Evolutionary conservation across 2,113 vertebrate species (phyloP), one percentile per base, ranked within the genome.

Genomic region (Hippocampus barbouri): DNA sequence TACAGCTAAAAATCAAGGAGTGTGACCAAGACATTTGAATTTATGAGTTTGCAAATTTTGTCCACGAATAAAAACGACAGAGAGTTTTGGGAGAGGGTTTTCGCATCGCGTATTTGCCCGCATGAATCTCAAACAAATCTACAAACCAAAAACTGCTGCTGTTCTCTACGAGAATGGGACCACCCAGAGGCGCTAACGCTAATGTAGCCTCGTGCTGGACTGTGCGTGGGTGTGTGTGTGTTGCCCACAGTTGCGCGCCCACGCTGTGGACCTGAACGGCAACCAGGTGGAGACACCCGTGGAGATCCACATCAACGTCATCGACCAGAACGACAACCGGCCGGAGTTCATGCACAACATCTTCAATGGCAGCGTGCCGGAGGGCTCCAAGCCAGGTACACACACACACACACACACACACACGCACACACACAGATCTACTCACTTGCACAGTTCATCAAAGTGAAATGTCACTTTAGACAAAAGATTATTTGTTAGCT

Each of bases 211-310:
- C 14, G 1, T 45, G 10, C 5, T 38, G 34, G 34, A 38, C 34
- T 30, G 30, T 30, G 30, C 4, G 30, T 30, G 30, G 4, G 30
- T 30, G 21, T 75, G 30, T 74, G 60, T 79, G 47, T 79, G 66
- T 78, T 80, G 45, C 66, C 6, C 57, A 78, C 89, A 99, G 97
- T 84, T 98, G 82, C 91, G 96, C 75, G 97, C 96, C 1, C 97
- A 99, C 0, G 97, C 96, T 3, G 96, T 98, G 86, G 97, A 99
- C 85, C 93, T 98, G 79, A 99, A 98, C 53, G 97, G 97, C 70
- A 99, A 98, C 83, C 97, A 99, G 82, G 95, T 99, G 90, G 97
- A 99, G 89, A 98, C 97, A 80, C 96, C 97, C 38, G 96, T 98
- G 64, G 97, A 99, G 85, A 98, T 99, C 38, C 94, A 98, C 85